A percentile compares a stretch with the other conserved stretches of the same genome.
Conservation (phyloP, 2,888 invertebrate genomes). For the Caenorhabditis plicata region DNA sequence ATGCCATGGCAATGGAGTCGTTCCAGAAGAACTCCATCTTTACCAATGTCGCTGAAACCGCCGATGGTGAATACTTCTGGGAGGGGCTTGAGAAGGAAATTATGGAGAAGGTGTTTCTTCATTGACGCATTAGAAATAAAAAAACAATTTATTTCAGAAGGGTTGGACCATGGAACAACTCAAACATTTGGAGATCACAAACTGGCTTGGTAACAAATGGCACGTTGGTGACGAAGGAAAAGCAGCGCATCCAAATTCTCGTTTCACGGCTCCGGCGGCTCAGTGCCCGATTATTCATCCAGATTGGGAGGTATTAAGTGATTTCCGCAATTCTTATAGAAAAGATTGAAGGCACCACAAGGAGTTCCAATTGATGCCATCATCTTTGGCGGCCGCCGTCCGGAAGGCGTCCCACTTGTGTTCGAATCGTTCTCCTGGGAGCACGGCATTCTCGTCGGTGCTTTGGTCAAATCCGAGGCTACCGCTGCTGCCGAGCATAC, state of each 20-base stretch:
- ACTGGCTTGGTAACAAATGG: slow-evolving; percentile 76
- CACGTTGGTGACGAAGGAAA: slow-evolving; percentile 66
- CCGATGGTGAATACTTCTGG: slow-evolving; percentile 96
- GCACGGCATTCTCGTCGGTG: slow-evolving; percentile 93
- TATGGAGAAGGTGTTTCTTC: no score
- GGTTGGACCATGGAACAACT: slow-evolving; percentile 37
- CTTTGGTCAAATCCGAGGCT: slow-evolving; percentile 90
- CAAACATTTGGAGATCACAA: slow-evolving; percentile 54
- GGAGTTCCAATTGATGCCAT: slow-evolving; percentile 73
- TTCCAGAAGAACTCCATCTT: slow-evolving; percentile 86
- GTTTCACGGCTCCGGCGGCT: slow-evolving; percentile 89
- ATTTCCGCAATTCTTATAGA: no score
- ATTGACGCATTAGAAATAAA: no score
- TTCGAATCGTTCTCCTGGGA: slow-evolving; percentile 90
- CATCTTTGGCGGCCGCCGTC: slow-evolving; percentile 91
- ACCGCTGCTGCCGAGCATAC: slow-evolving; percentile 95
- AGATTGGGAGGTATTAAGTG: slow-evolving; percentile 78
- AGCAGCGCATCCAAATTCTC: slow-evolving; percentile 95
- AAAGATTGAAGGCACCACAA: slow-evolving; percentile 68
- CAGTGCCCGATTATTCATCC: slow-evolving; percentile 94
- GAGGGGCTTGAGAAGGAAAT: slow-evolving; percentile 88
- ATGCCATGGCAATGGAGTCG: slow-evolving; percentile 94
- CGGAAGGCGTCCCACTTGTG: slow-evolving; percentile 86
- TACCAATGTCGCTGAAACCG: slow-evolving; percentile 93
- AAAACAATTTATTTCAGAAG: no score